These are phyloP conservation scores for Sebastes kiyomatsui DNA, from an alignment of 2,797 vertebrate species.

Conservation along the genomic window DNA sequence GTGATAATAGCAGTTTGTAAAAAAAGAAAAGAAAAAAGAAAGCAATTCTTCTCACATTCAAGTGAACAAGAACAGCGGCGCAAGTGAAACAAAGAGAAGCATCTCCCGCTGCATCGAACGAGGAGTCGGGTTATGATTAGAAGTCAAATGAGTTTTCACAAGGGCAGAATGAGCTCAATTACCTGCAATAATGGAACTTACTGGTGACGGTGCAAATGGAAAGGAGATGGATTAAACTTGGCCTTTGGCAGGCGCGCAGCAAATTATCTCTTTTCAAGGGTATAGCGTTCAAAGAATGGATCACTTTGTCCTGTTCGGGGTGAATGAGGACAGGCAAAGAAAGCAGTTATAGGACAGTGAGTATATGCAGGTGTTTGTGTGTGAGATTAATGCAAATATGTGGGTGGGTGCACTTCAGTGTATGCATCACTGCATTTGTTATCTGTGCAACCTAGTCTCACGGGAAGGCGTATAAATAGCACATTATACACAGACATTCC, in stretches of 20 bases:
- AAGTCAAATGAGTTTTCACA: slow-evolving; percentile 60
- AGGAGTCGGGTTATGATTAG: slow-evolving; percentile 58
- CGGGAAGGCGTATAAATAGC: too few species aligned
- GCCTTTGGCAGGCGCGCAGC: slow-evolving; percentile 20
- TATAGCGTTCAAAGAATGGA: neutral
- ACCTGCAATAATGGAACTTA: slow-evolving; percentile 55
- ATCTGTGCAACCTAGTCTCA: neutral
- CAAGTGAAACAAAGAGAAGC: slow-evolving; percentile 18
- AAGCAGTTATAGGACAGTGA: neutral
- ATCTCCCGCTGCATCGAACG: slow-evolving; percentile 38
- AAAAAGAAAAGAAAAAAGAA: neutral
- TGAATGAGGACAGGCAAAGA: neutral
- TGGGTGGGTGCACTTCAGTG: neutral
- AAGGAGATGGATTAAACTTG: slow-evolving; percentile 41
- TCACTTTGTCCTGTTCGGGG: slow-evolving; percentile 14
- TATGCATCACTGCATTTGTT: neutral
- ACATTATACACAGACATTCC: too few species aligned
- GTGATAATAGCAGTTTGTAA: neutral
- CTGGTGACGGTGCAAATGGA: slow-evolving; percentile 40
- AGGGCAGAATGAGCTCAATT: slow-evolving; percentile 58
- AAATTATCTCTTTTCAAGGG: slow-evolving; percentile 39
- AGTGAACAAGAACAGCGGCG: neutral
- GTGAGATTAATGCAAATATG: neutral
- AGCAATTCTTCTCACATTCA: neutral
- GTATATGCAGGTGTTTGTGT: neutral